Conservation (phyloP, 2,888 invertebrate genomes). For the Diplazon laetatorius region DNA sequence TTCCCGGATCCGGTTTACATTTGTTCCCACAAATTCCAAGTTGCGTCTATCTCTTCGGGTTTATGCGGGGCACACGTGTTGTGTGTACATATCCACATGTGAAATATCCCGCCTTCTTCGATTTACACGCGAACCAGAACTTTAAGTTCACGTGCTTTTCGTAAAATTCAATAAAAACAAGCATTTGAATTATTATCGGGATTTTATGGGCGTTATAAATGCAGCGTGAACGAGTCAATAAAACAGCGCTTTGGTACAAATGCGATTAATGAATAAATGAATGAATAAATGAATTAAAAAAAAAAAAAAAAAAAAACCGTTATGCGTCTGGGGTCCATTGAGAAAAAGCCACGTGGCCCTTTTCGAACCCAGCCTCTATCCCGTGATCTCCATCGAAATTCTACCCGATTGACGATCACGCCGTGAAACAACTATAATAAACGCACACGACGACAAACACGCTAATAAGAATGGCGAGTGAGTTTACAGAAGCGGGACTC, state of each 20-base stretch:
- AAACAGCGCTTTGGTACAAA: background rate
- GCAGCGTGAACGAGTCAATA: slow-evolving; percentile 26
- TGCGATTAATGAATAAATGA: too few species aligned
- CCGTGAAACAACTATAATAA: slow-evolving; percentile 37
- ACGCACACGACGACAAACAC: slow-evolving; percentile 51
- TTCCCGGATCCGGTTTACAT: slow-evolving; percentile 49
- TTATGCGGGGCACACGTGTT: too few species aligned
- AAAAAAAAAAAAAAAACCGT: slow-evolving; percentile 11
- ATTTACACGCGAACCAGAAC: slow-evolving; percentile 38
- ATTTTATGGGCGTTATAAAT: background rate
- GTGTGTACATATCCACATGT: too few species aligned
- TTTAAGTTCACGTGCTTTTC: slow-evolving; percentile 38
- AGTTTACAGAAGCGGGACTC: too few species aligned
- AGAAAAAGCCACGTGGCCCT: slow-evolving; percentile 36
- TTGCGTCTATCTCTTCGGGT: background rate
- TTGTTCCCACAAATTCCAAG: slow-evolving; percentile 36
- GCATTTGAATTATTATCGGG: slow-evolving; percentile 30
- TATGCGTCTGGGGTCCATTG: background rate
- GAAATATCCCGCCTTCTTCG: slow-evolving; percentile 24
- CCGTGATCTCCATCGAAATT: slow-evolving; percentile 18
- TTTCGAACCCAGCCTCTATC: slow-evolving; percentile 22
- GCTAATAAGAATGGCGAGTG: slow-evolving; percentile 55
- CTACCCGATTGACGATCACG: slow-evolving; percentile 18
- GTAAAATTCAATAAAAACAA: slow-evolving; percentile 30
- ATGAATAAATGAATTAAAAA: too few species aligned